Base-by-base conservation (phyloP, 35 echinoderm and acorn worm species). In the Ptychodera flava region DNA sequence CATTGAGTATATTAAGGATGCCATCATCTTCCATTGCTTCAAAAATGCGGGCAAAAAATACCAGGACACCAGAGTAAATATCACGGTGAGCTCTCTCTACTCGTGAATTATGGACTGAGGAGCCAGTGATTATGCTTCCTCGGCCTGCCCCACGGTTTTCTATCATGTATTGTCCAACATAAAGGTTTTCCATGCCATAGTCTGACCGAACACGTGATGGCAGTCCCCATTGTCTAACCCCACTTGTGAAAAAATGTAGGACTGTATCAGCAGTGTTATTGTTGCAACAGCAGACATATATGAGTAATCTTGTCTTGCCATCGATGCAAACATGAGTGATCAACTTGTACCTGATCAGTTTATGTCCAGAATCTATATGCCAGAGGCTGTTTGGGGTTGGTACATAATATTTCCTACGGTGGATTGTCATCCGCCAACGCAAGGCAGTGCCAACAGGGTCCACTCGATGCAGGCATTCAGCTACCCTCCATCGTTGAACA, bases 201-300 rank as follows among this genome's bases (percentile, higher is more conserved):
- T 64, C 45, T 64, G 45, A 64, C 45, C 45, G 45, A 64, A 64
- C 22, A 64, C 45, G 45, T 64, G 45, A 64, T 64, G 45, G 45
- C 45, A 64, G 45, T 64, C 45, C 45, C 45, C 45, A 64, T 22
- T 64, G 45, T 64, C 22, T 64, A 22, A 64, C 45, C 22, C 45
- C 45, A 64, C 22, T 64, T 64, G 45, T 64, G 45, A 64, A 64
- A 6, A 64, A 64, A 64, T 64, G 6, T 6, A 64, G 45, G 45
- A 64, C 45, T 64, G 45, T 64, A 64, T 64, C 45, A 64, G 45
- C 45, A 64, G 45, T 64, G 45, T 64, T 64, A 64, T 64, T 64
- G 45, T 64, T 64, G 45, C 45, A 64, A 64, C 45, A 64, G 45
- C 6, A 64, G 22, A 64, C 45, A 64, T 64, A 64, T 64, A 64